Evolutionary conservation across 92 coral and sea anemone genomes (phyloP), one percentile per base, ranked within the genome.

Genomic region (Desmophyllum pertusum): DNA sequence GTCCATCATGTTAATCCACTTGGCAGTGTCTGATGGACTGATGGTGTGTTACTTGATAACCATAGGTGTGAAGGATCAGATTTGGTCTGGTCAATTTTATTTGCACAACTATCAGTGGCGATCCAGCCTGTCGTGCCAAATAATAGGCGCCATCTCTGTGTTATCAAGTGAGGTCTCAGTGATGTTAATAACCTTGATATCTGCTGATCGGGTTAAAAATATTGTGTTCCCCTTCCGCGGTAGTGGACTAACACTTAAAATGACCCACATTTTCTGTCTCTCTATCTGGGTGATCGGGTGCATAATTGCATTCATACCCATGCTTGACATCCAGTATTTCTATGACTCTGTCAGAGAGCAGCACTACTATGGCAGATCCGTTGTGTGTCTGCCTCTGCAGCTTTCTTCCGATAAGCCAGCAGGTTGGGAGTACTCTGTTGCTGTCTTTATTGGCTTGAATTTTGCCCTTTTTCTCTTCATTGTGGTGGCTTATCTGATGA

Each of bases 341-440:
- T 38, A 83, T n/a, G 91, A 89, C 62, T 39, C 50, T 7, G 35
- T 1, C 25, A 17, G 17, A 1, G 37, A 43, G 7, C 73, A 73
- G 0, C 57, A 64, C 31, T 93, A 85, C 82, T 93, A 93, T 57
- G 97, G 91, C 10, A 88, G 91, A 37, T 88, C 94, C 37, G 94
- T 94, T 10, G 94, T 93, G n/a, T 93, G 97, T 64, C 80, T 93
- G n/a, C 94, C 97, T 2, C 84, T 93, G 18, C 97, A 93, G 27
- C 87, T 93, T 31, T 83, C 93, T 11, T 81, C 89, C 23, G 91
- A 93, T 0, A 88, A 86, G 78, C 89, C 91, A 6, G 75, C 94
- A 13, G 97, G 94, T 45, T 93, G 94, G 94, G 91, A 93, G 65
- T 93, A 93, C 68, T 88, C 94, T 0, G 93, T 91, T 3, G 89